Conservation (phyloP, 2,888 invertebrate genomes). For the Muscina levida region DNA sequence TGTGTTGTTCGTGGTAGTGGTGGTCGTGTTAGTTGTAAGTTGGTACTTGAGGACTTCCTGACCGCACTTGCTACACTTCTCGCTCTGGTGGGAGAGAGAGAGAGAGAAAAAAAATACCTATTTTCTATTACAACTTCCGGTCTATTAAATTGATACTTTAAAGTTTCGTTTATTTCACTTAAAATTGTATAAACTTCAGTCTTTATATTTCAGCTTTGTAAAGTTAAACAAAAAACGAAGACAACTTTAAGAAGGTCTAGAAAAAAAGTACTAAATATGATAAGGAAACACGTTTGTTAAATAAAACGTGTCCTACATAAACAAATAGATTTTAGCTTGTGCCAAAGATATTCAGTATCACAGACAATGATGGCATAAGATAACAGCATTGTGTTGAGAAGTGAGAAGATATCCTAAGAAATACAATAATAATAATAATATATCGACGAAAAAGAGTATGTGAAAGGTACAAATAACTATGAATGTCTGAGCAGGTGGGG, state of each 20-base stretch:
- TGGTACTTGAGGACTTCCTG: not conserved
- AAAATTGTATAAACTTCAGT: not conserved
- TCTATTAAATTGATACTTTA: slow-evolving; percentile 28
- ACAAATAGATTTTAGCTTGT: slow-evolving; percentile 12
- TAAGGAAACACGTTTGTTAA: slow-evolving; percentile 48
- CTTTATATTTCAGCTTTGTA: no score
- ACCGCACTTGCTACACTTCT: no score
- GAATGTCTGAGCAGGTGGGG: not conserved
- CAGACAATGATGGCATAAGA: not conserved
- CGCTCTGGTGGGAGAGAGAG: no score
- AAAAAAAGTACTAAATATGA: not conserved
- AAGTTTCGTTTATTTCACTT: slow-evolving; percentile 12
- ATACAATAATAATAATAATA: not conserved
- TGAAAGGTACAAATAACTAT: no score
- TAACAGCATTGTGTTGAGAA: no score
- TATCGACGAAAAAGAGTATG: not conserved
- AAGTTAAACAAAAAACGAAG: no score
- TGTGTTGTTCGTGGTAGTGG: no score
- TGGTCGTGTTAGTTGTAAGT: no score
- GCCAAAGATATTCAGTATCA: not conserved
- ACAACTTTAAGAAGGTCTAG: no score
- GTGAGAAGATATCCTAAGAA: not conserved
- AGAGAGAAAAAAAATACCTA: slow-evolving; percentile 15
- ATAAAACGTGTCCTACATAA: slow-evolving; percentile 51
- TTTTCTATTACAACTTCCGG: slow-evolving; percentile 33